Percentiles rank a stretch among this genome's conserved stretches.
phyloP scores from a whole-genome alignment of 2,888 invertebrate species.

The Neelides folsomi region DNA sequence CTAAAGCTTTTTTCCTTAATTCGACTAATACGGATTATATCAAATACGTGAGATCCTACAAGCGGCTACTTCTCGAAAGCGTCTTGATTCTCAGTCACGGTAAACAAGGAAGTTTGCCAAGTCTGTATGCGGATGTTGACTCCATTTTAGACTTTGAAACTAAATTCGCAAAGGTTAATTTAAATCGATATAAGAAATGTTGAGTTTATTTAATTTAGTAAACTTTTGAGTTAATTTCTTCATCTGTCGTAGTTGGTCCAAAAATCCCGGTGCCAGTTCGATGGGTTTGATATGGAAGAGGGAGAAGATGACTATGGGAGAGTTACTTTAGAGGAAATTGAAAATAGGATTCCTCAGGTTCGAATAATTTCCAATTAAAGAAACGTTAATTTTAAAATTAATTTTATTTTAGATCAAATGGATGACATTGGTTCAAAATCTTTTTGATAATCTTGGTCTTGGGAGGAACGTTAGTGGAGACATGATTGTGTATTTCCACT shows the following conservation, averaged over 20 bases:
- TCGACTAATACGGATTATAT: conserved; percentile 37
- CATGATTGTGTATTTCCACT: conserved; percentile 35
- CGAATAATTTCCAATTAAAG: not conserved
- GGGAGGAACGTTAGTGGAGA: conserved; percentile 32
- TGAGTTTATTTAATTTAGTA: too few species aligned
- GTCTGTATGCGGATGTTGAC: conserved; percentile 36
- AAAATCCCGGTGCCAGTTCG: conserved; percentile 28
- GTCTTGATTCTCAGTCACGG: conserved; percentile 38
- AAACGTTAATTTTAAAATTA: not conserved
- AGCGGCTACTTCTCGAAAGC: conserved; percentile 39
- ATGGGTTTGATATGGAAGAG: conserved; percentile 27
- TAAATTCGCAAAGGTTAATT: conserved; percentile 40
- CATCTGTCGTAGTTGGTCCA: conserved; percentile 21
- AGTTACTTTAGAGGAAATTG: conserved; percentile 37
- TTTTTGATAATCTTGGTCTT: conserved; percentile 32
- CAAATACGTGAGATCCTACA: conserved; percentile 38
- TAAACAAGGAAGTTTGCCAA: conserved; percentile 33
- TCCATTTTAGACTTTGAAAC: conserved; percentile 39
- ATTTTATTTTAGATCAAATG: conserved; percentile 34
- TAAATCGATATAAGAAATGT: too few species aligned
- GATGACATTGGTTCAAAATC: conserved; percentile 32
- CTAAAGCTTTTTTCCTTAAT: conserved; percentile 40
- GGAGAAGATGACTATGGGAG: conserved; percentile 38
- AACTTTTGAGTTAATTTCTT: not conserved
- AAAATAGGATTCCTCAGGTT: conserved; percentile 38